A percentile compares a stretch with the other conserved stretches of the same genome.
phyloP scores from a whole-genome alignment of 2,113 vertebrate genomes.

The Clarias magur region DNA sequence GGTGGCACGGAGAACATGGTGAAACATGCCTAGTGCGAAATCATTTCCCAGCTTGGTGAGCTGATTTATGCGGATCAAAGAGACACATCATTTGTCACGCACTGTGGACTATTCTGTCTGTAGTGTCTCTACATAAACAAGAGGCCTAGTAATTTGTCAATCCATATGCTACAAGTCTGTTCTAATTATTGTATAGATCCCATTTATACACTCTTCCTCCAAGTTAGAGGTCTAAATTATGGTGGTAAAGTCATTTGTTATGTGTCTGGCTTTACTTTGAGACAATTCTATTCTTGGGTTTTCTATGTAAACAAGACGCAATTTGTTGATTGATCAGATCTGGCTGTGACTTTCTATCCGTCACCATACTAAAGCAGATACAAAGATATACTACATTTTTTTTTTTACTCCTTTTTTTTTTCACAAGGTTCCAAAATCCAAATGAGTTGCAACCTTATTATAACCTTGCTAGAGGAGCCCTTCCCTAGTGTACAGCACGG shows the following conservation, averaged over 20 bases:
- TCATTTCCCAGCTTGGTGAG: background rate
- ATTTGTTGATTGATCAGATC: background rate
- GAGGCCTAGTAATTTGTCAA: background rate
- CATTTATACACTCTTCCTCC: background rate
- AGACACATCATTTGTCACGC: background rate
- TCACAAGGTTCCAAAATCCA: background rate
- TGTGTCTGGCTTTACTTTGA: background rate
- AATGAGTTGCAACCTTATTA: constrained; percentile 13
- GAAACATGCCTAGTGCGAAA: constrained; percentile 2
- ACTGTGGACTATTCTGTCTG: background rate
- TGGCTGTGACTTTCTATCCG: background rate
- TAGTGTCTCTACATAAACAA: constrained; percentile 12
- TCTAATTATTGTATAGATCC: background rate
- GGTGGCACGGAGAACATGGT: background rate
- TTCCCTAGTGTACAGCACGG: constrained; percentile 1
- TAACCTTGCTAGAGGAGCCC: constrained; percentile 10
- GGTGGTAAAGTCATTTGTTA: background rate
- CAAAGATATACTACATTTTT: background rate
- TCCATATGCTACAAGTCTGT: background rate
- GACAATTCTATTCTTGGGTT: background rate
- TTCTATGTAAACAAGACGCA: background rate
- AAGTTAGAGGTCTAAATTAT: background rate
- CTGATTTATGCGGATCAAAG: constrained; percentile 30
- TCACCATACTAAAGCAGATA: constrained; percentile 1
- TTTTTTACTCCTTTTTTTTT: background rate